Evolutionary conservation across 2,113 vertebrate genomes (phyloP).

Genomic region (Dascyllus trimaculatus): DNA sequence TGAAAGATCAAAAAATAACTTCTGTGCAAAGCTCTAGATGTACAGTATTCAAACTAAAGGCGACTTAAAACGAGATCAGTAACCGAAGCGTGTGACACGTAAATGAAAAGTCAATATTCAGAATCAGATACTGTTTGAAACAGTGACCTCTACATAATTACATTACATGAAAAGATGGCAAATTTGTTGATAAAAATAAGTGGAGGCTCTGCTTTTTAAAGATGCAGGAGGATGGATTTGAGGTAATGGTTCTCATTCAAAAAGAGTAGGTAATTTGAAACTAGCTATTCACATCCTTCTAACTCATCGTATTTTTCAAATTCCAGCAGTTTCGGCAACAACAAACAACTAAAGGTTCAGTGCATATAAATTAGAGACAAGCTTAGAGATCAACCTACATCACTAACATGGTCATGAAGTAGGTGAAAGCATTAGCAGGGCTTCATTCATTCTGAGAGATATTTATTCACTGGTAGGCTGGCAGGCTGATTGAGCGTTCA

Average conservation of each 20-base stretch:
- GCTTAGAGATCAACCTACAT: neutral
- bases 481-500: conserved; percentile 27
- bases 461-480: neutral
- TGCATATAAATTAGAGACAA: conserved; percentile 8
- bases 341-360: conserved; percentile 25
- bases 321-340: neutral
- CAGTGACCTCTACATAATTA: neutral
- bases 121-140: conserved; percentile 1
- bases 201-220: neutral
- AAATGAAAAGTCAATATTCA: conserved; percentile 1
- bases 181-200: neutral
- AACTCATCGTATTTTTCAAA: neutral
- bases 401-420: neutral
- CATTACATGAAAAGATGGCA: conserved; percentile 6
- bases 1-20: conserved; percentile 12
- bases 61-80: conserved; percentile 29
- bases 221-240: neutral
- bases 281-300: neutral
- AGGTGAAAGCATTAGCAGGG: conserved; percentile 2
- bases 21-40: conserved; percentile 41
- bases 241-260: conserved; percentile 27
- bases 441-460: conserved; percentile 28
- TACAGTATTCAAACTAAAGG: conserved; percentile 6
- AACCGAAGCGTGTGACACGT: conserved; percentile 13
- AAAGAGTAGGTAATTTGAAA: neutral